phyloP scores from a whole-genome alignment of 2,888 invertebrate species.

The Drosophila affinis region DNA sequence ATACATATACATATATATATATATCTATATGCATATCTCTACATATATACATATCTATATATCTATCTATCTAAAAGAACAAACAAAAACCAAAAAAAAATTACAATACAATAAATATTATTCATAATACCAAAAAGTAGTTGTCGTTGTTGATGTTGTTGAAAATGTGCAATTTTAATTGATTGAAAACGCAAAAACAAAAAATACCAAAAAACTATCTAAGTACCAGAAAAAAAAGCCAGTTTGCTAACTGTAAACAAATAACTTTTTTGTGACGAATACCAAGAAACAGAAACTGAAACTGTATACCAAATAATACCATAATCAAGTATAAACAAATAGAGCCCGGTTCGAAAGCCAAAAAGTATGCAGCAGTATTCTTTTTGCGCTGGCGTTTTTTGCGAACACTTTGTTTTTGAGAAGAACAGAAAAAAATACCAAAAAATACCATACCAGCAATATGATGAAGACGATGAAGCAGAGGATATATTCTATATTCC shows the following conservation, averaged over 20 bases:
- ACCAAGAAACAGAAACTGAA: constrained; percentile 59
- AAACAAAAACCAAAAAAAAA: constrained; percentile 43
- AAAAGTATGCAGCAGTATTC: constrained; percentile 48
- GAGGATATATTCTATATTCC: constrained; percentile 6
- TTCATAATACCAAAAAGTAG: constrained; percentile 80
- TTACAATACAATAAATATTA: constrained; percentile 73
- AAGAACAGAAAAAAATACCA: not conserved
- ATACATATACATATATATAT: constrained; percentile 31
- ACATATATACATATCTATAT: constrained; percentile 32
- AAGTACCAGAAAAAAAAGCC: constrained; percentile 26
- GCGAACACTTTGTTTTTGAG: constrained; percentile 68
- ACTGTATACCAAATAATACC: constrained; percentile 48
- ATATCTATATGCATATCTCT: constrained; percentile 29
- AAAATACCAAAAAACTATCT: constrained; percentile 32
- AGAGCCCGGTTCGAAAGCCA: constrained; percentile 47
- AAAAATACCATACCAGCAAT: constrained; percentile 11
- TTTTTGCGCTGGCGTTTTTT: constrained; percentile 66
- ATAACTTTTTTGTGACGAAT: constrained; percentile 57
- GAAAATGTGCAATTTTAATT: constrained; percentile 82
- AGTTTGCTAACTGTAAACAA: constrained; percentile 45
- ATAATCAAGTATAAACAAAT: constrained; percentile 51
- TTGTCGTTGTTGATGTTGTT: constrained; percentile 83
- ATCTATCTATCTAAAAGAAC: constrained; percentile 59
- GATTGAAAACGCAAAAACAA: constrained; percentile 68
- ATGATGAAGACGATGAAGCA: constrained; percentile 42